phyloP scores from a whole-genome alignment of 1,140 invertebrate species.

The Drosophila pectinifera region DNA sequence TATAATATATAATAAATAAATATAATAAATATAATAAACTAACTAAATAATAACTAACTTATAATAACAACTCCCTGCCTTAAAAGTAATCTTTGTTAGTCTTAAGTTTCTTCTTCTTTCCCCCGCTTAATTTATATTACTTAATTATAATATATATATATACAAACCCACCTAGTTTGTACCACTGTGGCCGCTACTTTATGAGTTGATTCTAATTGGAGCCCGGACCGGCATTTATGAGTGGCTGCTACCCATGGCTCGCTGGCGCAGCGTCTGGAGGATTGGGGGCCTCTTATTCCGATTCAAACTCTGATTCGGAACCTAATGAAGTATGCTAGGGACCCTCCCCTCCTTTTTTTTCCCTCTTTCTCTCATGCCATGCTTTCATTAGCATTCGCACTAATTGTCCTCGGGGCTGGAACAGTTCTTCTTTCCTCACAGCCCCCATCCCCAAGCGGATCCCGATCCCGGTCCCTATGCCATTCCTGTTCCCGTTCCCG shows the following conservation, averaged over 20 bases:
- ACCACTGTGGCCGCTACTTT: slow-evolving; percentile 26
- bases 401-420: slow-evolving; percentile 57
- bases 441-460: not conserved
- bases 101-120: no score
- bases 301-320: slow-evolving; percentile 21
- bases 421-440: slow-evolving; percentile 43
- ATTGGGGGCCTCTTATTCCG: slow-evolving; percentile 11
- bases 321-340: slow-evolving; percentile 61
- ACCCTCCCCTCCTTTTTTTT: slow-evolving; percentile 2
- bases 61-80: no score
- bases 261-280: slow-evolving; percentile 1
- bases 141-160: no score
- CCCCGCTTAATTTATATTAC: no score
- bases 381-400: slow-evolving; percentile 73
- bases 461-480: not conserved
- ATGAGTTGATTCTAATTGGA: slow-evolving; percentile 42
- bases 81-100: no score
- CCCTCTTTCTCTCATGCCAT: slow-evolving; percentile 2
- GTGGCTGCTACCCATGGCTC: slow-evolving; percentile 27
- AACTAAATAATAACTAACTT: no score
- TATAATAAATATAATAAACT: no score
- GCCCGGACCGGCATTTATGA: slow-evolving; percentile 37
- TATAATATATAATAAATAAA: no score
- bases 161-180: not conserved
- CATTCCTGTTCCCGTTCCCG: slow-evolving; percentile 6